Conservation (phyloP, 2,113 vertebrate genomes). For the Vidua chalybeata region DNA sequence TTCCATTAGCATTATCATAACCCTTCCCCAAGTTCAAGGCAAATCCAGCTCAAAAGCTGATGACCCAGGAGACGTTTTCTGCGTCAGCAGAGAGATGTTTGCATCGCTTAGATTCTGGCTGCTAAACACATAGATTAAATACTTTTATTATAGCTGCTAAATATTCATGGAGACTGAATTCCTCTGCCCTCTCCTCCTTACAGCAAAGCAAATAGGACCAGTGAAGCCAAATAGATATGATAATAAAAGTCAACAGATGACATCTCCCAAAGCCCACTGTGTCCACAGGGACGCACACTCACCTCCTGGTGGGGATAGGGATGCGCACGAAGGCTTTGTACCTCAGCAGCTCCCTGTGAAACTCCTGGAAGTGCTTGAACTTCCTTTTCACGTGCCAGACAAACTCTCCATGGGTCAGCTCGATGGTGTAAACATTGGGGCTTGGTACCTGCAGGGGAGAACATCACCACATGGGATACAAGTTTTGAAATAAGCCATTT, state of each 20-base stretch:
- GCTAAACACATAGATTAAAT: not conserved
- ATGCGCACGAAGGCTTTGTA: slow-evolving; percentile 96
- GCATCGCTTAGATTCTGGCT: not conserved
- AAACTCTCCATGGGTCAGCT: slow-evolving; percentile 92
- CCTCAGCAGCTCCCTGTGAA: slow-evolving; percentile 90
- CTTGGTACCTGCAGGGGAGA: slow-evolving; percentile 74
- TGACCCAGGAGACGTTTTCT: not conserved
- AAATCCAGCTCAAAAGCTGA: not conserved
- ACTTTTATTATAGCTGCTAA: not conserved
- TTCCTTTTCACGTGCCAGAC: slow-evolving; percentile 95
- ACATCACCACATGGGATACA: not conserved
- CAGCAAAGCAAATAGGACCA: not conserved
- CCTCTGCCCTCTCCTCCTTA: not conserved
- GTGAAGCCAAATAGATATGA: fast-evolving
- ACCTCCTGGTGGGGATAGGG: slow-evolving; percentile 93
- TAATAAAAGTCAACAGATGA: not conserved
- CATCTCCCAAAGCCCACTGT: fast-evolving
- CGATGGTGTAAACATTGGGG: slow-evolving; percentile 88
- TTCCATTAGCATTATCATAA: not conserved
- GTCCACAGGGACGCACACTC: not conserved
- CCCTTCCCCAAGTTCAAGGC: not conserved
- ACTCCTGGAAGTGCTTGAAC: slow-evolving; percentile 94
- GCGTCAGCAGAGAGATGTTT: not conserved
- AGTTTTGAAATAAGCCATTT: not conserved
- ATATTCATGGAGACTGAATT: not conserved